Percentiles rank a stretch among this genome's conserved stretches.
Conservation (phyloP, 2,797 vertebrate species). For the Nothura maculosa region DNA sequence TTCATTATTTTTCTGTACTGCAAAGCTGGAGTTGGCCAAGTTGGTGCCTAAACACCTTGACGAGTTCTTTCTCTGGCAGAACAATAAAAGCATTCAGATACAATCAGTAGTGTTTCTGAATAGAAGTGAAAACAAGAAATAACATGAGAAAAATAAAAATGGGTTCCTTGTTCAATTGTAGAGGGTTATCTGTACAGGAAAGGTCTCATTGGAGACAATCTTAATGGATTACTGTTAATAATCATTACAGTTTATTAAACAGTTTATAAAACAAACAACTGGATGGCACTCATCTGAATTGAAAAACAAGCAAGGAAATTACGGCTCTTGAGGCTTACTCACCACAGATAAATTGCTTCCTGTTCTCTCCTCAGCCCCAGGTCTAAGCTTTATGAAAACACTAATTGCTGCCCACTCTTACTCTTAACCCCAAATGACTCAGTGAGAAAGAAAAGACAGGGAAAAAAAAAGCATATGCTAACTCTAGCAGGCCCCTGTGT, state of each 20-base stretch:
- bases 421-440: neutral
- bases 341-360: conserved; percentile 54
- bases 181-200: conserved; percentile 9
- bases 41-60: neutral
- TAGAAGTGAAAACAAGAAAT: neutral
- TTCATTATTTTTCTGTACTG: conserved; percentile 27
- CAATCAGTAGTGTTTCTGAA: conserved; percentile 15
- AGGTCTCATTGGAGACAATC: conserved; percentile 21
- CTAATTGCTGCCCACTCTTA: conserved; percentile 13
- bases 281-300: conserved; percentile 48
- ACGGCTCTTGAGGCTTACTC: conserved; percentile 55
- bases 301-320: conserved; percentile 54
- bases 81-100: neutral
- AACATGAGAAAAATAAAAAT: neutral
- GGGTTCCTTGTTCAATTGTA: neutral
- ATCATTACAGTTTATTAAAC: conserved; percentile 65
- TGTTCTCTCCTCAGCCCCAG: conserved; percentile 13
- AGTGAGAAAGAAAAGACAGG: neutral
- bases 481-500: fast-evolving
- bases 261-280: conserved; percentile 65
- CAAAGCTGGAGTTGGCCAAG: neutral
- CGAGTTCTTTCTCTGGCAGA: neutral
- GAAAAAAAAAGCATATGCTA: neutral
- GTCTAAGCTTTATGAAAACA: conserved; percentile 47
- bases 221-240: conserved; percentile 66